These are phyloP conservation scores for Amphiprion percula DNA, from an alignment of 2,113 vertebrate species.

Conservation along the genomic window DNA sequence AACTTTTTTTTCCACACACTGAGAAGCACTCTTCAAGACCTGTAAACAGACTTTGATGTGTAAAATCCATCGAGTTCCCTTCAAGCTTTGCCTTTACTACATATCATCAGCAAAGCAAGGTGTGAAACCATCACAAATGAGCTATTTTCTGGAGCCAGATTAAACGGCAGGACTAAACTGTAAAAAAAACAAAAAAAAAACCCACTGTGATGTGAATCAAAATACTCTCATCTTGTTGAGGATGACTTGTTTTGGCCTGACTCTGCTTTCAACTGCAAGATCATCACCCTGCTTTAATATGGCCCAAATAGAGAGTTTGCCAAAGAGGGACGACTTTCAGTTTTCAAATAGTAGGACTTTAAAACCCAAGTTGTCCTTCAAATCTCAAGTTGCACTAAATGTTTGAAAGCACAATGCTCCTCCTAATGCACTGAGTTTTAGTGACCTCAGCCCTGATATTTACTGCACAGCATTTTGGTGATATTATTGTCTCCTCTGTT, in stretches of 20 bases:
- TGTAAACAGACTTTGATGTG: constrained; percentile 20
- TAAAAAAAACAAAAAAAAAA: neutral
- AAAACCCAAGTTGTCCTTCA: constrained; percentile 5
- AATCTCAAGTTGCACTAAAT: neutral
- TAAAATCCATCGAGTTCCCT: constrained; percentile 23
- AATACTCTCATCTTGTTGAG: neutral
- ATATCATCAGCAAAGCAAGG: constrained; percentile 27
- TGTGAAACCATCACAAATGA: constrained; percentile 24
- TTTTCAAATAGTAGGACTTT: constrained; percentile 12
- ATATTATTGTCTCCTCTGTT: neutral
- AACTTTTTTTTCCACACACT: constrained; percentile 7
- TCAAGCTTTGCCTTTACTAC: neutral
- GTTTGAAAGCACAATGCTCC: neutral
- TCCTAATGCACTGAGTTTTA: constrained; percentile 14
- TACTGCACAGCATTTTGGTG: neutral
- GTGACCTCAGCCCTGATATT: constrained; percentile 7
- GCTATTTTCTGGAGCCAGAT: constrained; percentile 13
- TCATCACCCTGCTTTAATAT: neutral
- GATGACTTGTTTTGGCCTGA: constrained; percentile 9
- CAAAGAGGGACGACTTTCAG: neutral
- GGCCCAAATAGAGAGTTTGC: neutral
- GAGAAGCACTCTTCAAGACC: neutral
- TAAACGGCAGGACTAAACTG: constrained; percentile 10
- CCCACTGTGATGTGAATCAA: neutral
- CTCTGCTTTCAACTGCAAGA: neutral